A percentile compares a stretch with the other conserved stretches of the same genome.
phyloP scores from a whole-genome alignment of 37 sponge, comb jelly and placozoan genomes.

The Haliclona indistincta region DNA sequence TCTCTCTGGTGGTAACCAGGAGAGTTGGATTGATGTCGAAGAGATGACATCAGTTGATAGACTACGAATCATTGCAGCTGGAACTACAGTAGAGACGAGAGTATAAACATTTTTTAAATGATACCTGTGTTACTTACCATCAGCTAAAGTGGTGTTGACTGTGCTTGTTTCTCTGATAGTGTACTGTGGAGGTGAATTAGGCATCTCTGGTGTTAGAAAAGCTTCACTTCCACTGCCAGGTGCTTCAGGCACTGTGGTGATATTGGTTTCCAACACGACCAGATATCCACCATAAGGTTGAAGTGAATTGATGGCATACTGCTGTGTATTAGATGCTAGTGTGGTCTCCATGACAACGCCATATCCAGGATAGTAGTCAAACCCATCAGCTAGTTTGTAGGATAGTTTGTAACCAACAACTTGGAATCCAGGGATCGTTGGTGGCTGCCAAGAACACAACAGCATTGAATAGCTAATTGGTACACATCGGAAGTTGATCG shows the following conservation, averaged over 20 bases:
- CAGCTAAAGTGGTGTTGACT: neutral
- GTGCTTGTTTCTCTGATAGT: neutral
- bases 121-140: neutral
- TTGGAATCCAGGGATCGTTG: neutral
- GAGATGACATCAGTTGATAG: neutral
- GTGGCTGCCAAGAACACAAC: slow-evolving; percentile 1
- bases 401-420: neutral
- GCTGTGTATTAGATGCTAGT: neutral
- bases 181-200: neutral
- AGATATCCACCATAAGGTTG: neutral
- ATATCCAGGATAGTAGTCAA: slow-evolving; percentile 18
- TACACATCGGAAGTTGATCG: neutral
- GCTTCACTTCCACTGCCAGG: no score
- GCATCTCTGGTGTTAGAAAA: no score
- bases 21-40: neutral
- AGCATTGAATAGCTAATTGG: neutral
- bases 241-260: no score
- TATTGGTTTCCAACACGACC: no score
- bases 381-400: slow-evolving; percentile 1
- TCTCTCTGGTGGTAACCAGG: neutral
- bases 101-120: neutral
- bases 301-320: neutral
- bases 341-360: neutral
- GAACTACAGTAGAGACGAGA: neutral
- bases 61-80: neutral